Evolutionary conservation across 2,113 vertebrate species (phyloP).

Genomic region (Thinocorus orbignyianus): DNA sequence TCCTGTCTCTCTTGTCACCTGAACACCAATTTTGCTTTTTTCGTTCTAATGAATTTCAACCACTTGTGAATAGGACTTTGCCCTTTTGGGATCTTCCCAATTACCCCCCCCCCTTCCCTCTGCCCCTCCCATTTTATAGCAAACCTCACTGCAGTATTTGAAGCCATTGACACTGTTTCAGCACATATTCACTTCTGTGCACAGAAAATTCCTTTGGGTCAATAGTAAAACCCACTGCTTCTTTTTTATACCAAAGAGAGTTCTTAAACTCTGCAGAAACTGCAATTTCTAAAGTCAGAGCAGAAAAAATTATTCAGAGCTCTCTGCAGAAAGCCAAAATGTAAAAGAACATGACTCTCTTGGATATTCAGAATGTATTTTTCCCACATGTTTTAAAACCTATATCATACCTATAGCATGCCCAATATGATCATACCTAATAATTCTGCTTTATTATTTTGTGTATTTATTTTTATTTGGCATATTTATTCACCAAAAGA

Average conservation of each 20-base stretch:
- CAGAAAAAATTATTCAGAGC: neutral
- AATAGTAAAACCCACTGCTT: slow-evolving; percentile 5
- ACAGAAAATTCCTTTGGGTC: slow-evolving; percentile 28
- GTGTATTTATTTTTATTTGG: too few relatives aligned
- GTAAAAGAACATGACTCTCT: neutral
- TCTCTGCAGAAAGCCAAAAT: neutral
- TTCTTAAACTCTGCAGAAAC: slow-evolving; percentile 28
- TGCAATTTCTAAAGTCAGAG: neutral
- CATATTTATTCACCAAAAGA: neutral
- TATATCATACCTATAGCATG: too few relatives aligned
- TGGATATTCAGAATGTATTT: neutral
- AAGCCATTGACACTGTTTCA: slow-evolving; percentile 26
- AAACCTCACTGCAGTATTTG: slow-evolving; percentile 14
- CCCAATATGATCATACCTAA: neutral
- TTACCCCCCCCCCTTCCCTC: slow-evolving; percentile 2
- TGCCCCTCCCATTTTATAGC: slow-evolving; percentile 29
- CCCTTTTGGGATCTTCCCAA: slow-evolving; percentile 48
- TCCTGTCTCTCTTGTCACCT: slow-evolving; percentile 34
- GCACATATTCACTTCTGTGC: neutral
- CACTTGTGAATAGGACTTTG: slow-evolving; percentile 29
- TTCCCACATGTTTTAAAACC: neutral
- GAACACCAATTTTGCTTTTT: slow-evolving; percentile 45
- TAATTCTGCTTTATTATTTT: too few relatives aligned
- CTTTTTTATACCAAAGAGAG: slow-evolving; percentile 18
- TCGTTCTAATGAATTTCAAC: slow-evolving; percentile 37